Evolutionary conservation across 1,140 invertebrate genomes (phyloP), one percentile per base, ranked within the genome.

Genomic region (Drosophila sucinea): DNA sequence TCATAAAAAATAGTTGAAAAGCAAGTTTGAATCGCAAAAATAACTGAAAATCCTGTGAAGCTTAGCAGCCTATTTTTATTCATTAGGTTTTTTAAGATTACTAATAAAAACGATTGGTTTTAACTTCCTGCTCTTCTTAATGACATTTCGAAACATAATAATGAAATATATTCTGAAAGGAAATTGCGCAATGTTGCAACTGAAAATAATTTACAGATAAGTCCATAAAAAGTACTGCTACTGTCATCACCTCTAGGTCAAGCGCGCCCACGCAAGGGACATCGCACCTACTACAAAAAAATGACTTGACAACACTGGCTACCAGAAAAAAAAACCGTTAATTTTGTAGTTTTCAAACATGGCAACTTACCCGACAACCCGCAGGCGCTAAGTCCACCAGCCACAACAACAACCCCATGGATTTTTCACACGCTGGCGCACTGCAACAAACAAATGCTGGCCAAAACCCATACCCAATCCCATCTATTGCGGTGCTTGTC

Each of bases 351-450:
- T 61, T 41, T 27, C 23, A 51, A 51, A 51, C 27, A 29, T 27
- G 10, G 32, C 29, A 25, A 41, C 32, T 38, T 35, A 67, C 44
- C 33, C 61, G 44, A 27, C 25, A 5, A 71, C 81, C 78, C 82
- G 81, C 82, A 85, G 82, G 76, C 82, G 82, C 67, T 71, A 61
- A 30, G 17, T 41, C 69, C 6, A 8, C 33, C 33, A 35, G 33
- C 33, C 33, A 35, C 33, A 35, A 56, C 67, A 83, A 79, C 67
- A 83, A 79, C 72, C 80, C 76, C 58, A 62, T 56, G 7, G 57
- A 70, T 61, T 76, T 17, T 87, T 86, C 83, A 83, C 83, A 86
- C 81, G 81, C 69, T 70, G 67, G 55, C 60, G 56, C 10, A 61
- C 23, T 1, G 6, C 44, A 25, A 25, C 23, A 25, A 47, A 23